Base-by-base conservation (phyloP, 2,113 vertebrate genomes). In the Scartelaos histophorus region DNA sequence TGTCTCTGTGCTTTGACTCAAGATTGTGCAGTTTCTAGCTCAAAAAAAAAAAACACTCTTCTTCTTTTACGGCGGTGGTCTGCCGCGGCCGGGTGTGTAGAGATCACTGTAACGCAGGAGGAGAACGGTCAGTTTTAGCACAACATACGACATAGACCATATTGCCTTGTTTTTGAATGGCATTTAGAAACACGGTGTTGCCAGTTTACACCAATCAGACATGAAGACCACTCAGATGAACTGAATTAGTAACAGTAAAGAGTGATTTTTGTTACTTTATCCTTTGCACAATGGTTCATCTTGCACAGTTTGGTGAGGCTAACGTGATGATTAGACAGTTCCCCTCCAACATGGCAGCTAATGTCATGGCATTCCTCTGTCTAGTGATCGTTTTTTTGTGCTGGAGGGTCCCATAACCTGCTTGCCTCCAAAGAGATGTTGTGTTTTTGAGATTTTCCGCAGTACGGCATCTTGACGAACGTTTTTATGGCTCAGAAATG, bases 1-100 rank as follows among this genome's bases (percentile, higher is more conserved):
- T 72, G 74, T 71, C 58, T 47, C 76, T 85, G 71, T 74, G 62
- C 72, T 84, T 83, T 73, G 25, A 60, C 73, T 61, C 66, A 73
- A 81, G 51, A 70, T 64, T 64, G 61, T 64, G 61, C 61, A 12
- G 34, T 29, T 58, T 71, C 3, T 64, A 57, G 73, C 67, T 69
- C 60, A 74, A 45, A 71, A 75, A 72, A 73, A 25, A 58, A 29
- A 60, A 60, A 5, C 22, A 16, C 57, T 61, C 58, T 7, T 17
- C 13, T 61, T 34, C 15, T 16, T 61, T 61, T 29, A 29, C 25
- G 17, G 58, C 7, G 13, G 16, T 61, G 13, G 17, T 34, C 25
- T 17, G 24, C 4, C 47, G 1, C 60, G 57, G 60, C 51, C 43
- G 61, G 2, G n/a, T 19, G 10, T 9, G 11, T 38, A 21, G 16